These are phyloP conservation scores for Eudyptes chrysolophus DNA, from an alignment of 2,113 vertebrate genomes.

Conservation along the genomic window DNA sequence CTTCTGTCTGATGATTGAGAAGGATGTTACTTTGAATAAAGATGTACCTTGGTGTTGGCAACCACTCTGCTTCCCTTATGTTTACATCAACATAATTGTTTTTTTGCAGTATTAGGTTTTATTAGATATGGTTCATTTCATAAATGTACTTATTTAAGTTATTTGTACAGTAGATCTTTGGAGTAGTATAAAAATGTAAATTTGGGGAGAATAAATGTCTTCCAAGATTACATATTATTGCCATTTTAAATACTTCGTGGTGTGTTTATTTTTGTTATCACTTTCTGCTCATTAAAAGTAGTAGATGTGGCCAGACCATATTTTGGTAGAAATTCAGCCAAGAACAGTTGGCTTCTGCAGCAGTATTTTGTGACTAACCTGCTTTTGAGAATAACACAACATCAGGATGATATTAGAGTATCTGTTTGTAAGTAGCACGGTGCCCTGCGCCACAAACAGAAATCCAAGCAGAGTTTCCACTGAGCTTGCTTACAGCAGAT, in stretches of 20 bases:
- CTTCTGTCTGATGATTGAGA: neutral
- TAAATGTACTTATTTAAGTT: neutral
- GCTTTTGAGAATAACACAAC: neutral
- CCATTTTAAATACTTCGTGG: neutral
- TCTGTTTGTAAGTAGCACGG: neutral
- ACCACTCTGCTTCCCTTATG: neutral
- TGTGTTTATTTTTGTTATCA: neutral
- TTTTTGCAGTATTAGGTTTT: neutral
- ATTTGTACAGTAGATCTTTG: neutral
- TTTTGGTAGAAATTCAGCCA: neutral
- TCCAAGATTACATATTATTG: neutral
- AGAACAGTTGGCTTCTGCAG: neutral
- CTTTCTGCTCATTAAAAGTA: neutral
- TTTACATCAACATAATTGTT: neutral
- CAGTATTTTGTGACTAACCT: neutral
- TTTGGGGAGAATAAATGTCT: neutral
- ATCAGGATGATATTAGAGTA: neutral
- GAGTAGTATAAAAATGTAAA: neutral
- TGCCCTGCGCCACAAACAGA: neutral
- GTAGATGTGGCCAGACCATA: neutral
- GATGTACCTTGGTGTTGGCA: neutral
- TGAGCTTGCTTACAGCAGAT: accelerated
- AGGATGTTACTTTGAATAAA: neutral
- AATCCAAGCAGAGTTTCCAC: neutral
- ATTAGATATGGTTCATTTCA: neutral